Percentiles rank a stretch among this genome's conserved stretches.
Conservation (phyloP, 2,113 vertebrate species). For the Eolophus roseicapilla region DNA sequence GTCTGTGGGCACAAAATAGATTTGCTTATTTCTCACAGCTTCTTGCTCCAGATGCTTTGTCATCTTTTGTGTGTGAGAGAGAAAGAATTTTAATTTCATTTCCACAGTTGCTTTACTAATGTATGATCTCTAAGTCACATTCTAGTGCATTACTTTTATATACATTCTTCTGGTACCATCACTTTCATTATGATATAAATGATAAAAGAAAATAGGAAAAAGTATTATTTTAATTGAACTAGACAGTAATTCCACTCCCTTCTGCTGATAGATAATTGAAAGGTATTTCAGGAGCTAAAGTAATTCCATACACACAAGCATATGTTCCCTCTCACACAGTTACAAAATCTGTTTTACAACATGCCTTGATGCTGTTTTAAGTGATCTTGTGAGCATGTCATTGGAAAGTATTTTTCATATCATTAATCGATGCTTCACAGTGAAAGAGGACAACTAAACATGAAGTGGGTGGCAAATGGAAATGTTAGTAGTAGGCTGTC, state of each 20-base stretch:
- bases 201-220: not conserved
- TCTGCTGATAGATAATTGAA: constrained; percentile 25
- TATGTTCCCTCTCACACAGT: not conserved
- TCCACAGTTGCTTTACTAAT: not conserved
- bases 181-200: not conserved
- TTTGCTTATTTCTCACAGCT: constrained; percentile 8
- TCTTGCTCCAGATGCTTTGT: not conserved
- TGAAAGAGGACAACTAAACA: not conserved
- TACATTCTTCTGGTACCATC: not conserved
- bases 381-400: not conserved
- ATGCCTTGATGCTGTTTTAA: constrained; percentile 17
- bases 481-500: not conserved
- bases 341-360: constrained; percentile 16
- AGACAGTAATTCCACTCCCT: not conserved
- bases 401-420: constrained; percentile 31
- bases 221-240: not conserved
- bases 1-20: not conserved
- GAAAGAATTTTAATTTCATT: not conserved
- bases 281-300: constrained; percentile 25
- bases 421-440: constrained; percentile 23
- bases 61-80: not conserved
- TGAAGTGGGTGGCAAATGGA: not conserved
- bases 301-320: not conserved
- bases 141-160: not conserved
- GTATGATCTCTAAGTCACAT: not conserved